phyloP scores from a whole-genome alignment of 30 jellyfish, hydroid and myxozoan genomes.

The Haliclystus octoradiatus region DNA sequence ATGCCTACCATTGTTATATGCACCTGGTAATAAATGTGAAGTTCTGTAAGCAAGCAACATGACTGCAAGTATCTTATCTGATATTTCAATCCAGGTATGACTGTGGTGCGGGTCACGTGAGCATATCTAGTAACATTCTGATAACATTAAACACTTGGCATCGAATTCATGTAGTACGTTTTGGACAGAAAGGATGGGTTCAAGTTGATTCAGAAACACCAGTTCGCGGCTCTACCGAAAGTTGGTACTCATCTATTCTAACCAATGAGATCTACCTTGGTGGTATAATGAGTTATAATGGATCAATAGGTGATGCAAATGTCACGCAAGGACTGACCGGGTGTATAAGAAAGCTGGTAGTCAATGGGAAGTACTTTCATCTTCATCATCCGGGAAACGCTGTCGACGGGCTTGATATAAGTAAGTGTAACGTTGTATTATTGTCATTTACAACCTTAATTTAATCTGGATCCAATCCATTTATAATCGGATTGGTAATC shows the following conservation, averaged over 20 bases:
- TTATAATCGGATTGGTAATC: no score
- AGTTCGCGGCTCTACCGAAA: not conserved
- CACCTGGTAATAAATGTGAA: no score
- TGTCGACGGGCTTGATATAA: slow-evolving; percentile 24
- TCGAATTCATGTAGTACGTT: slow-evolving; percentile 20
- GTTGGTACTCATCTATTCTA: not conserved
- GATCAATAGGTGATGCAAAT: slow-evolving; percentile 17
- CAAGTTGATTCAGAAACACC: slow-evolving; percentile 1
- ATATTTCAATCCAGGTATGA: slow-evolving; percentile 26
- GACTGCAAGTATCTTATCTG: no score
- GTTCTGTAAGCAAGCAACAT: no score
- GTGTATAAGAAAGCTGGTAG: slow-evolving; percentile 23
- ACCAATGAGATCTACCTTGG: slow-evolving; percentile 26
- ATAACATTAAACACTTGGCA: slow-evolving; percentile 22
- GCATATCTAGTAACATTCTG: slow-evolving; percentile 11
- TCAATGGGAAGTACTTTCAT: slow-evolving; percentile 7
- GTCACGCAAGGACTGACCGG: slow-evolving; percentile 40
- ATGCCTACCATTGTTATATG: no score
- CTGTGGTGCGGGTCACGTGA: slow-evolving; percentile 48
- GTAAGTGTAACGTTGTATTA: not conserved
- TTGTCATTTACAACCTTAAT: not conserved
- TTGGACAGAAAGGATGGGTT: slow-evolving; percentile 17
- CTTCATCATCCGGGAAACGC: slow-evolving; percentile 6
- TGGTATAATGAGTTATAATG: slow-evolving; percentile 10
- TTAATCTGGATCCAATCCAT: no score